Evolutionary conservation across 30 jellyfish, hydroid and myxozoan species (phyloP).

Genomic region (Aurelia aurita complex sp. Pacific): DNA sequence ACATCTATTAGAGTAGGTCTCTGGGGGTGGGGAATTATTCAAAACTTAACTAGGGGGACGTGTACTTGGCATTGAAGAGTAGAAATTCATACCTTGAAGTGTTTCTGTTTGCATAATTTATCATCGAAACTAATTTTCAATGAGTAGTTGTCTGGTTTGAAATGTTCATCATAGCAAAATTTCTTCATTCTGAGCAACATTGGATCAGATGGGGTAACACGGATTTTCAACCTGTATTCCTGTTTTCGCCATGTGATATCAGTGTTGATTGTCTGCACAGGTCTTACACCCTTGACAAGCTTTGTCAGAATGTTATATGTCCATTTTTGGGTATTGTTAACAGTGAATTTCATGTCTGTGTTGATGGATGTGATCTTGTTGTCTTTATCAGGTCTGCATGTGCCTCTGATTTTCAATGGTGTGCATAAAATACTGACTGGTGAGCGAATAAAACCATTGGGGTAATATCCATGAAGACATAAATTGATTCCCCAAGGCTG

Average conservation of each 20-base stretch:
- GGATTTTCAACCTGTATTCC: slow-evolving; percentile 15
- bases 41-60: no score
- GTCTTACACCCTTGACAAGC: slow-evolving; percentile 13
- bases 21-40: no score
- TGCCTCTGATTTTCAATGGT: slow-evolving; percentile 43
- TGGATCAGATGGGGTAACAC: slow-evolving; percentile 40
- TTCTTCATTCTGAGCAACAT: slow-evolving; percentile 53
- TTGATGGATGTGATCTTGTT: slow-evolving; percentile 9
- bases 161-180: slow-evolving; percentile 49
- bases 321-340: slow-evolving; percentile 10
- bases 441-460: slow-evolving; percentile 26
- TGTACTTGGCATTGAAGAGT: background rate
- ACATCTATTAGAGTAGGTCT: no score
- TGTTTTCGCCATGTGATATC: slow-evolving; percentile 29
- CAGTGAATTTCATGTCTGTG: slow-evolving; percentile 1
- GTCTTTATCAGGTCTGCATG: slow-evolving; percentile 40
- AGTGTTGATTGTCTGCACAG: slow-evolving; percentile 14
- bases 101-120: slow-evolving; percentile 50
- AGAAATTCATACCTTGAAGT: slow-evolving; percentile 8
- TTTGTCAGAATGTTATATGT: slow-evolving; percentile 15
- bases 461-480: slow-evolving; percentile 56
- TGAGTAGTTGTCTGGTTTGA: slow-evolving; percentile 50
- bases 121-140: slow-evolving; percentile 40
- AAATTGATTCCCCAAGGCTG: slow-evolving; percentile 71
- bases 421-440: slow-evolving; percentile 22